Conservation (phyloP, 1,140 invertebrate genomes). For the Danaus plexippus region DNA sequence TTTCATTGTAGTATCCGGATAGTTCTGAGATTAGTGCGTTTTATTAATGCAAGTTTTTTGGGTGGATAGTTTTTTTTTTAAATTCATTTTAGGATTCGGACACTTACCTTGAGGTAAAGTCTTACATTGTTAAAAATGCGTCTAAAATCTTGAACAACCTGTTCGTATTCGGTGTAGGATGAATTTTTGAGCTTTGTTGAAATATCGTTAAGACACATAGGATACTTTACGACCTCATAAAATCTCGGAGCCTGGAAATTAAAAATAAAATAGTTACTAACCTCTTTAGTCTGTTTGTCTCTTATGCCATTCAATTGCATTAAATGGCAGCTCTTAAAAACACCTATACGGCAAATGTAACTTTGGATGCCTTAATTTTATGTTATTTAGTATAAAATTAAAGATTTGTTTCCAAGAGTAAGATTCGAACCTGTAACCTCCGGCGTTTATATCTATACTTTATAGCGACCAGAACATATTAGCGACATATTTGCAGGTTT, state of each 20-base stretch:
- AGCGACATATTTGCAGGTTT: neutral
- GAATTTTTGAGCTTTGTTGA: constrained; percentile 60
- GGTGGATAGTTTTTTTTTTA: neutral
- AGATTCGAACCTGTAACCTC: too few species aligned
- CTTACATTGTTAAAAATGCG: constrained; percentile 65
- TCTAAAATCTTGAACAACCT: constrained; percentile 65
- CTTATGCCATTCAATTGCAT: too few species aligned
- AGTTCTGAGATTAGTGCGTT: constrained; percentile 38
- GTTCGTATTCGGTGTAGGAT: constrained; percentile 58
- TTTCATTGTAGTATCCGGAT: constrained; percentile 60
- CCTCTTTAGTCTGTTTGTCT: too few species aligned
- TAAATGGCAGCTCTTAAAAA: too few species aligned
- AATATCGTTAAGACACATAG: constrained; percentile 64
- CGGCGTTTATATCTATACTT: too few species aligned
- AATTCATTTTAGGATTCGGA: neutral
- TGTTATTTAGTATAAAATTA: too few species aligned
- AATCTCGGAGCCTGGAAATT: constrained; percentile 62
- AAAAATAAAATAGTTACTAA: neutral
- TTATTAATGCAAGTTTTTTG: constrained; percentile 5
- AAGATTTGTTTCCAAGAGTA: too few species aligned
- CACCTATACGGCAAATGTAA: too few species aligned
- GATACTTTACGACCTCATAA: constrained; percentile 67
- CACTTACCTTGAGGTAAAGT: constrained; percentile 61
- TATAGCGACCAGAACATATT: neutral
- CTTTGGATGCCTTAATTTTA: too few species aligned